phyloP scores from a whole-genome alignment of 2,888 invertebrate genomes.

The Aspidiotus destructor region DNA sequence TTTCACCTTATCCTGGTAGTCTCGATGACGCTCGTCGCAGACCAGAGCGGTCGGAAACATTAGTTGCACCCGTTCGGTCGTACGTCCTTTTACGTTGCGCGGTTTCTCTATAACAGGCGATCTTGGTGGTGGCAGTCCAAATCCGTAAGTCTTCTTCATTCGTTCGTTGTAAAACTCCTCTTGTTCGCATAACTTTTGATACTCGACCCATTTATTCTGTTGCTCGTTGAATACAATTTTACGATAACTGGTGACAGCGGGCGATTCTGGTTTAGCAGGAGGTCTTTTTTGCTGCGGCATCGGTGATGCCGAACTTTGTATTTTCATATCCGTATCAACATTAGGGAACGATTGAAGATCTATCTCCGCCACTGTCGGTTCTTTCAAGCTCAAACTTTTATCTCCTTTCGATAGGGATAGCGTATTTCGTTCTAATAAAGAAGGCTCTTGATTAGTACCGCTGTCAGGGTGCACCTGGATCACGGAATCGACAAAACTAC shows the following conservation, averaged over 20 bases:
- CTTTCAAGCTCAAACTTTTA: neutral
- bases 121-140: neutral
- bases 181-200: constrained; percentile 19
- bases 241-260: constrained; percentile 15
- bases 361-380: neutral
- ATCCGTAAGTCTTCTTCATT: neutral
- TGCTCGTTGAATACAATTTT: constrained; percentile 14
- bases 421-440: neutral
- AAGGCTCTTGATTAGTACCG: constrained; percentile 1
- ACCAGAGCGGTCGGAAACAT: constrained; percentile 25
- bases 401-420: neutral
- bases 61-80: constrained; percentile 9
- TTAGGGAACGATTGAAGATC: neutral
- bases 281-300: neutral
- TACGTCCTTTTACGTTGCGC: constrained; percentile 18
- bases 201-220: constrained; percentile 14
- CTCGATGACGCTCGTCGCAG: constrained; percentile 8
- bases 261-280: constrained; percentile 8
- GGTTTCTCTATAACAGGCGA: neutral
- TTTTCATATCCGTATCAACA: neutral
- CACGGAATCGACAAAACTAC: neutral
- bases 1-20: neutral
- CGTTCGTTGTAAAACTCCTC: neutral
- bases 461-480: neutral
- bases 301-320: neutral